Conservation (phyloP, 2,113 vertebrate species). For the Seriola dumerili region DNA sequence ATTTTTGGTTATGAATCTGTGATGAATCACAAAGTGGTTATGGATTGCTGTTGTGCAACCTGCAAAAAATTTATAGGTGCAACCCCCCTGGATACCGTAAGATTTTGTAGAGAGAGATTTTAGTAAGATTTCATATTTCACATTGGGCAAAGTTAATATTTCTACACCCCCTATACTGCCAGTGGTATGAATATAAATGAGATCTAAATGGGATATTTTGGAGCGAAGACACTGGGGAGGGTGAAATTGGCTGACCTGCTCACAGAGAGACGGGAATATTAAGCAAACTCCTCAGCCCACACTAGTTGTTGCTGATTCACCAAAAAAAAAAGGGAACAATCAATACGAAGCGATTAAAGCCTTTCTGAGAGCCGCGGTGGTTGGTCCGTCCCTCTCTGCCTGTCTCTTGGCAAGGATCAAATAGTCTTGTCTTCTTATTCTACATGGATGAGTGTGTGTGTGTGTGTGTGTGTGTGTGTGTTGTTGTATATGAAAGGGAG, state of each 20-base stretch:
- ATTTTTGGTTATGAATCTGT: slow-evolving; percentile 23
- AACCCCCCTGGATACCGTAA: not conserved
- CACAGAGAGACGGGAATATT: slow-evolving; percentile 65
- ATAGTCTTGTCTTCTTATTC: slow-evolving; percentile 31
- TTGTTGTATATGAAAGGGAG: no score
- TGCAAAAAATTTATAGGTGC: slow-evolving; percentile 19
- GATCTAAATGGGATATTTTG: slow-evolving; percentile 70
- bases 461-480: no score
- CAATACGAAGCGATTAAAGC: slow-evolving; percentile 64
- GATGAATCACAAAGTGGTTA: slow-evolving; percentile 48
- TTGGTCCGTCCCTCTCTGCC: slow-evolving; percentile 31
- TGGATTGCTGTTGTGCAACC: slow-evolving; percentile 33
- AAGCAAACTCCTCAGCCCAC: slow-evolving; percentile 65
- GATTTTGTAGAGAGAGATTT: slow-evolving; percentile 19
- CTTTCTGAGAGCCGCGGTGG: slow-evolving; percentile 40
- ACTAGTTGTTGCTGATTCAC: slow-evolving; percentile 71
- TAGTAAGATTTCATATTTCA: slow-evolving; percentile 43
- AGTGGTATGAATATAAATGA: slow-evolving; percentile 71
- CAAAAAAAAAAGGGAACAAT: slow-evolving; percentile 57
- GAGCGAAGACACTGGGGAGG: slow-evolving; percentile 52
- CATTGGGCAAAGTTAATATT: slow-evolving; percentile 57
- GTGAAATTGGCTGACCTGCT: slow-evolving; percentile 69
- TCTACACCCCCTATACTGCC: slow-evolving; percentile 38
- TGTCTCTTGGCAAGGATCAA: slow-evolving; percentile 37
- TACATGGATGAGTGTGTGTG: not conserved